These are phyloP conservation scores for Hetaerina americana DNA, from an alignment of 1,140 invertebrate species.

Conservation along the genomic window DNA sequence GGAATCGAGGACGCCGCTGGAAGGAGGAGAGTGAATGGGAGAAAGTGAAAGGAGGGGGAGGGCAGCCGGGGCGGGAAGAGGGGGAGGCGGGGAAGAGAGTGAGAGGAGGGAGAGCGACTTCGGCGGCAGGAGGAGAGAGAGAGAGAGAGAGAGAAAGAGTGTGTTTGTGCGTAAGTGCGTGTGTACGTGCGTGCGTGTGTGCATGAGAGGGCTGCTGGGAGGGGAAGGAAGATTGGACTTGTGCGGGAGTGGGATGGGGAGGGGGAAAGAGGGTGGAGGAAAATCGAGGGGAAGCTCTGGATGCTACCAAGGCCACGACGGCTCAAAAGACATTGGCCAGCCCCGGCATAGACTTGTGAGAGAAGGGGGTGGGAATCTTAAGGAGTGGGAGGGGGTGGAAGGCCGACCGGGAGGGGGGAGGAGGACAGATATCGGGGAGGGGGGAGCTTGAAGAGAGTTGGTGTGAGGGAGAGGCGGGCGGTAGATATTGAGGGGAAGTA, in stretches of 20 bases:
- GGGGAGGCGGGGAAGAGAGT: too few species aligned
- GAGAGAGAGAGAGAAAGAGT: too few species aligned
- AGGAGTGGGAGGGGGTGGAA: not conserved
- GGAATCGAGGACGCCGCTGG: not conserved
- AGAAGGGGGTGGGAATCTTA: not conserved
- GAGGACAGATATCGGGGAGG: too few species aligned
- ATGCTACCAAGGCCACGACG: not conserved
- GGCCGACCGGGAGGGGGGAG: not conserved
- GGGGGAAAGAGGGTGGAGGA: not conserved
- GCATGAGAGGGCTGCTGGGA: too few species aligned
- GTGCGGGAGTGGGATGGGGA: not conserved
- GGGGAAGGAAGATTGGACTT: too few species aligned
- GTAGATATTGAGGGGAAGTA: not conserved
- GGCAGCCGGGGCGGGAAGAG: too few species aligned
- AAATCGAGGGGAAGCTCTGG: not conserved
- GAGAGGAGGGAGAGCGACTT: too few species aligned
- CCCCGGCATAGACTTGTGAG: not conserved
- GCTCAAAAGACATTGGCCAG: not conserved
- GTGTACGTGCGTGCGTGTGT: too few species aligned
- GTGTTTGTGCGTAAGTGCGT: too few species aligned
- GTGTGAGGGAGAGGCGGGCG: not conserved
- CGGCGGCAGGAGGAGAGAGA: too few species aligned
- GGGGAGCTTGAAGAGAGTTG: not conserved
- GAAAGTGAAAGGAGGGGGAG: not conserved
- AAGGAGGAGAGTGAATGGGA: not conserved